Percentiles rank a stretch among this genome's conserved stretches.
Conservation (phyloP, 2,113 vertebrate genomes). For the Centropus unirufus region DNA sequence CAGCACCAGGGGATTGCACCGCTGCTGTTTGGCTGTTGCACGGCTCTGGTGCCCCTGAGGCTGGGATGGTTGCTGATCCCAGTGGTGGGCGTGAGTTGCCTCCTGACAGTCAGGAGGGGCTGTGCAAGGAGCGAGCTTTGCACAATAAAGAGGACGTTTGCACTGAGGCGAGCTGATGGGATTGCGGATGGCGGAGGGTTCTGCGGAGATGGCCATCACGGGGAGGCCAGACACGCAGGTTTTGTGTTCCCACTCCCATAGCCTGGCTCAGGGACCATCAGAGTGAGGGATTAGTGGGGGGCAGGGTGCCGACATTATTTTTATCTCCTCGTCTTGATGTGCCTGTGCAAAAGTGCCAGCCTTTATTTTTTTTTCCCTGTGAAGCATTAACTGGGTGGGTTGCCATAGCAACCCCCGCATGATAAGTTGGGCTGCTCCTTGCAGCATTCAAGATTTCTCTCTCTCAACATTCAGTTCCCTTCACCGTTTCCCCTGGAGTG, state of each 20-base stretch:
- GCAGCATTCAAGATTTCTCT: conserved; percentile 22
- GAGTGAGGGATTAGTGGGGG: background rate
- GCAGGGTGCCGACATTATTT: background rate
- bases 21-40: fast-evolving
- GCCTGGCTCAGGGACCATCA: background rate
- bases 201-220: background rate
- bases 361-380: background rate
- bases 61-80: background rate
- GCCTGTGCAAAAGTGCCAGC: conserved; percentile 40
- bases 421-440: conserved; percentile 19
- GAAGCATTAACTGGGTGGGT: conserved; percentile 59
- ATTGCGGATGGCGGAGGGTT: background rate
- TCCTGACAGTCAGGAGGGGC: background rate
- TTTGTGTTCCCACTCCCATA: background rate
- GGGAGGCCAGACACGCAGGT: background rate
- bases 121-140: background rate
- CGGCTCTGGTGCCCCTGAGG: background rate
- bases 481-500: background rate
- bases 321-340: conserved; percentile 11
- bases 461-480: background rate
- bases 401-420: conserved; percentile 65
- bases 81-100: background rate
- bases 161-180: background rate
- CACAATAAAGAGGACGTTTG: background rate
- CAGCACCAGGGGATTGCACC: background rate